These are phyloP conservation scores for Balearica regulorum DNA, from an alignment of 2,797 vertebrate species.

Conservation along the genomic window DNA sequence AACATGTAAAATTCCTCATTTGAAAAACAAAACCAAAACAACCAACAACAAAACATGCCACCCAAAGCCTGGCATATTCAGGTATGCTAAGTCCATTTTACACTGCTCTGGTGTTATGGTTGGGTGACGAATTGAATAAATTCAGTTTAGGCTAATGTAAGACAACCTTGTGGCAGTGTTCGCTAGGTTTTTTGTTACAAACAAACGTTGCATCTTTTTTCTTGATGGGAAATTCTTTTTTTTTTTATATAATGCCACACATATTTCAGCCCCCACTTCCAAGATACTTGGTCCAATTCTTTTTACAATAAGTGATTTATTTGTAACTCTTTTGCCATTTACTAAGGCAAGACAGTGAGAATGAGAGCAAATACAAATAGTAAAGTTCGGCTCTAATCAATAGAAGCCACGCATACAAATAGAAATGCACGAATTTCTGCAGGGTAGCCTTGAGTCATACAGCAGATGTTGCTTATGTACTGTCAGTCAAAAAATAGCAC, in stretches of 20 bases:
- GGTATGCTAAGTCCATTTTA: neutral
- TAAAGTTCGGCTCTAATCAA: neutral
- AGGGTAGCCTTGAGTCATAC: neutral
- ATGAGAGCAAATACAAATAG: neutral
- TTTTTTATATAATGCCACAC: neutral
- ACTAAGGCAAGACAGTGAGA: neutral
- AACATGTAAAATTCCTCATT: neutral
- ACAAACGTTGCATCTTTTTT: neutral
- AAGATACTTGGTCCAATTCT: neutral
- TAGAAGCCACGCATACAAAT: accelerated
- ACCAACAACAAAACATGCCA: neutral
- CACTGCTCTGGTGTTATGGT: neutral
- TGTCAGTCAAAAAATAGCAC: neutral
- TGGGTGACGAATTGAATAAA: neutral
- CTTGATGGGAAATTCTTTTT: neutral
- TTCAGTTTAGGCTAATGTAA: neutral
- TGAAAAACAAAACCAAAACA: neutral
- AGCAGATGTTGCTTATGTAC: neutral
- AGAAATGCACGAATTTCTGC: neutral
- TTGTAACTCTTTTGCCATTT: neutral
- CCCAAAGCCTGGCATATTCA: neutral
- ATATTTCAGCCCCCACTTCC: neutral
- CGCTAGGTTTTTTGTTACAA: neutral
- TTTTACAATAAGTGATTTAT: neutral
- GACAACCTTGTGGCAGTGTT: neutral